A percentile compares a stretch with the other conserved stretches of the same genome.
phyloP scores from a whole-genome alignment of 92 coral and sea anemone genomes.

The Palythoa grandis region DNA sequence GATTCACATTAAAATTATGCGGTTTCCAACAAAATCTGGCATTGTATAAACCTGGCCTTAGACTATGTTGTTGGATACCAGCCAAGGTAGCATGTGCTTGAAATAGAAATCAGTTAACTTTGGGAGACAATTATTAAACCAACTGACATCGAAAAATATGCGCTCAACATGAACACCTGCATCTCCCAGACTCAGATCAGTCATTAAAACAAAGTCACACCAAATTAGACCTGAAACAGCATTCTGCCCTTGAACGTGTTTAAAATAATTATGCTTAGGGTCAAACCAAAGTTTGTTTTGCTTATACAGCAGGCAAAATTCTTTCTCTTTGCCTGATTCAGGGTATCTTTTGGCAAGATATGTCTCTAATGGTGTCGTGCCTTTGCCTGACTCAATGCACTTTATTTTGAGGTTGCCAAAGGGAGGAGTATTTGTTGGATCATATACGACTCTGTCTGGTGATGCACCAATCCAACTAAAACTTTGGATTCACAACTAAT shows the following conservation, averaged over 20 bases:
- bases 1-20: too few species aligned
- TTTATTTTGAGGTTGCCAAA: conserved; percentile 61
- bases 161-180: conserved; percentile 62
- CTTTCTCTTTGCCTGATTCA: conserved; percentile 50
- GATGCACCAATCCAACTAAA: conserved; percentile 74
- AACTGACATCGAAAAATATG: conserved; percentile 2
- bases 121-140: not conserved
- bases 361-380: conserved; percentile 66
- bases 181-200: conserved; percentile 64
- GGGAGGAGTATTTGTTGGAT: conserved; percentile 57
- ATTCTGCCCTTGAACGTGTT: conserved; percentile 74
- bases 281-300: conserved; percentile 42
- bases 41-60: too few species aligned
- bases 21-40: too few species aligned
- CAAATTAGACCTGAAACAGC: conserved; percentile 65
- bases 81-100: too few species aligned
- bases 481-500: conserved; percentile 62
- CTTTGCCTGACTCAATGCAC: conserved; percentile 74
- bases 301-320: conserved; percentile 44
- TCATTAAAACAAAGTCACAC: conserved; percentile 73
- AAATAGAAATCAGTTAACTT: conserved; percentile 64
- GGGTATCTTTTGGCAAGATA: conserved; percentile 57
- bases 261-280: conserved; percentile 49
- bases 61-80: too few species aligned
- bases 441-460: conserved; percentile 64